Evolutionary conservation across 2,797 vertebrate species (phyloP), one percentile per base, ranked within the genome.

Genomic region (Eidolon dupreanum): DNA sequence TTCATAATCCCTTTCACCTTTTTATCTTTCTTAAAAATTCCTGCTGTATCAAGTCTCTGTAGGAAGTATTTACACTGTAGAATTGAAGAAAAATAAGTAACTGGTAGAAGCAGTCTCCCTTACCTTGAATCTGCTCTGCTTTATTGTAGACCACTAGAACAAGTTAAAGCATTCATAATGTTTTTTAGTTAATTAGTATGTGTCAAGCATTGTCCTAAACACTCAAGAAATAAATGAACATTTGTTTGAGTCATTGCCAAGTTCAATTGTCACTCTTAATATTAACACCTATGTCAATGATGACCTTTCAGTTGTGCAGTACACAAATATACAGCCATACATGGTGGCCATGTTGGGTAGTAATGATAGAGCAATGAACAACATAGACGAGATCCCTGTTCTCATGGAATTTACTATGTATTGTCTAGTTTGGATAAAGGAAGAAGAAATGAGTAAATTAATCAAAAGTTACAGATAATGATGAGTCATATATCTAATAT

Each of bases 401-500:
- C 53, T 92, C n/a, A 51, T 66, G 17, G 12, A 90, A 86, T 41
- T 78, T 82, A 77, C 8, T 55, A 31, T 55, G 6, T 77, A 73
- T 65, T 38, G 7, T 65, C 36, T 87, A 93, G 26, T 75, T 94
- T 94, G 19, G 15, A 85, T 53, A 61, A 85, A 88, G 20, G 28
- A 17, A 85, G 22, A 83, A 79, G 51, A 92, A 71, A 43, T n/a
- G 31, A 88, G 9, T 83, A 74, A 85, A 91, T 74, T 79, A 81
- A 79, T 79, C 28, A 46, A 65, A 90, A n/a, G 12, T 31, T 90
- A 85, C 2, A 93, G 33, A 19, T 63, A 82, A 2, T 93, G 10
- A 94, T 83, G 11, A 93, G 17, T 43, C n/a, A 93, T 75, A 85
- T 65, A 92, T 74, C 31, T 82, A 94, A 61, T 59, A 66, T 84